Evolutionary conservation across 2,888 invertebrate species (phyloP).

Genomic region (Lasioglossum marginatum): DNA sequence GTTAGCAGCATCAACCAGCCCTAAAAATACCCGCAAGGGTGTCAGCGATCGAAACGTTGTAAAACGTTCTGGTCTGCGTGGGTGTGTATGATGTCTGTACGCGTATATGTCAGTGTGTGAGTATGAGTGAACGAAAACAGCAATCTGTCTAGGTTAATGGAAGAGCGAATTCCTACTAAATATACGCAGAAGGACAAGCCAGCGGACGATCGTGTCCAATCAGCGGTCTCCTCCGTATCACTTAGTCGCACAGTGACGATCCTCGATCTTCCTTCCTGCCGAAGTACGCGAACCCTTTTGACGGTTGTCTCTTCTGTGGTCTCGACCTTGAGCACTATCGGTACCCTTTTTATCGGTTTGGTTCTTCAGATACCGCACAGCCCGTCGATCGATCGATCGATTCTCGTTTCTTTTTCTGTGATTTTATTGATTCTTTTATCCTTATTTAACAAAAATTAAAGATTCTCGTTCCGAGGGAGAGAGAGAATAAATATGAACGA

Average conservation of each 20-base stretch:
- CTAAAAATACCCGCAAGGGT: constrained; percentile 31
- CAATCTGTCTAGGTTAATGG: constrained; percentile 57
- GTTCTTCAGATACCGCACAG: constrained; percentile 11
- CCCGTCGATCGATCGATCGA: not conserved
- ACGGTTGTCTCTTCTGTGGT: constrained; percentile 17
- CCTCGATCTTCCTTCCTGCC: constrained; percentile 46
- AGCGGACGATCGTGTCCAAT: constrained; percentile 52
- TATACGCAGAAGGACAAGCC: constrained; percentile 47
- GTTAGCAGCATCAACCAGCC: constrained; percentile 59
- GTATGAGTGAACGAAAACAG: constrained; percentile 30
- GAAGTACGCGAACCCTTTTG: not conserved
- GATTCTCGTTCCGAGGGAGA: not conserved
- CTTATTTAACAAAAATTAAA: not conserved
- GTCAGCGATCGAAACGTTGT: not conserved
- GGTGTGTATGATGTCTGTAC: not conserved
- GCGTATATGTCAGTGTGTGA: not conserved
- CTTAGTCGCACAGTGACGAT: constrained; percentile 51
- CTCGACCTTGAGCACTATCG: constrained; percentile 27
- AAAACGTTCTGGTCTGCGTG: not conserved
- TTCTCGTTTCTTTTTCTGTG: not conserved
- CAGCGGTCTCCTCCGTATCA: constrained; percentile 52
- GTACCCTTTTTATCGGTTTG: constrained; percentile 10
- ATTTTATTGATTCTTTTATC: not conserved
- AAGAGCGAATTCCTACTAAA: constrained; percentile 70
- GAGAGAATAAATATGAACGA: constrained; percentile 3